Percentiles rank a stretch among this genome's conserved stretches.
Conservation (phyloP, 2,888 invertebrate species). For the Schrankia costaestrigalis region DNA sequence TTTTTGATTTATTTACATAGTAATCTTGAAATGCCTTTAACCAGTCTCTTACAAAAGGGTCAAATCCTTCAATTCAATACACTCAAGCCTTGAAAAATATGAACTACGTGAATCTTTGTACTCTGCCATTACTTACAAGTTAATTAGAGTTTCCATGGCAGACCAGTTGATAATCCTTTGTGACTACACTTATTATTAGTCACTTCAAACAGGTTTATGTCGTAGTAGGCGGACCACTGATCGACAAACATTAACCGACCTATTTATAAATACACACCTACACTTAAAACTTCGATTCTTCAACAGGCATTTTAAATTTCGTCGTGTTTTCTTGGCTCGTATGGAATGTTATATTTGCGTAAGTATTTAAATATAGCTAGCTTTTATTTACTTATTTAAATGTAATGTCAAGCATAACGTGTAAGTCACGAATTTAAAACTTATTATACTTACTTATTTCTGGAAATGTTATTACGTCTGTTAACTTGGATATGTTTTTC, state of each 20-base stretch:
- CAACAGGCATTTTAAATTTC: conserved; percentile 1
- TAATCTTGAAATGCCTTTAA: too few relatives aligned
- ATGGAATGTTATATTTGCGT: conserved; percentile 23
- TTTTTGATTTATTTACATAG: too few relatives aligned
- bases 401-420: conserved; percentile 13
- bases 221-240: conserved; percentile 9
- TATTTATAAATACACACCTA: conserved; percentile 8
- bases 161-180: conserved; percentile 13
- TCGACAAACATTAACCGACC: conserved; percentile 16
- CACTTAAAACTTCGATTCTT: not conserved
- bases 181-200: conserved; percentile 28
- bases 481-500: too few relatives aligned
- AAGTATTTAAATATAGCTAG: conserved; percentile 7
- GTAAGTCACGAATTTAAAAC: conserved; percentile 20
- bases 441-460: too few relatives aligned
- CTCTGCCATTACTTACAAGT: too few relatives aligned
- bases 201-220: conserved; percentile 24
- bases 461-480: too few relatives aligned
- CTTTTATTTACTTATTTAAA: too few relatives aligned
- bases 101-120: too few relatives aligned
- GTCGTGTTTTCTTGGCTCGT: conserved; percentile 5
- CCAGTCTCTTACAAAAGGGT: too few relatives aligned
- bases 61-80: too few relatives aligned
- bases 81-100: too few relatives aligned
- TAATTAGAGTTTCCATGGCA: conserved; percentile 13